Evolutionary conservation across 2,113 vertebrate genomes (phyloP).

Genomic region (Ceyx margarethae): DNA sequence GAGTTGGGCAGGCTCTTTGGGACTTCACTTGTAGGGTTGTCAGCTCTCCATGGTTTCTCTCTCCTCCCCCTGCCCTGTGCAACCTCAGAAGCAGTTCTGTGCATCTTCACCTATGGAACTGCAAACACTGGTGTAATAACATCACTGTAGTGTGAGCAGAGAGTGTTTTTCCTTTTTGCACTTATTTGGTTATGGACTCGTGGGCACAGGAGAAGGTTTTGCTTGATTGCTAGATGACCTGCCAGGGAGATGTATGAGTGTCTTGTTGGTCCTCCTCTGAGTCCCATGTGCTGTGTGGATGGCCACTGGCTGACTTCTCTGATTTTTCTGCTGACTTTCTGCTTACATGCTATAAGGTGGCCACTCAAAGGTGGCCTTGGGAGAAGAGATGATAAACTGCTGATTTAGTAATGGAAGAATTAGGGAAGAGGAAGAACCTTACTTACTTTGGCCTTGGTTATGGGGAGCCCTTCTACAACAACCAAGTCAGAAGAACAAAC

Average conservation of each 20-base stretch:
- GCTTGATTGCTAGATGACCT: neutral
- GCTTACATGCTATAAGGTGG: neutral
- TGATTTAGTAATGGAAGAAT: constrained; percentile 4
- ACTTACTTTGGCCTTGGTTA: constrained; percentile 18
- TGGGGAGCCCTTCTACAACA: neutral
- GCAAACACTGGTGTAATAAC: neutral
- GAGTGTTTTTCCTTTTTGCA: neutral
- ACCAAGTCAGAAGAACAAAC: neutral
- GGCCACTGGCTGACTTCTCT: neutral
- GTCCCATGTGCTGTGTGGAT: fast-evolving
- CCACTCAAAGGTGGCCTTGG: neutral
- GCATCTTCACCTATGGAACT: neutral
- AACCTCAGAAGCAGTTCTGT: neutral
- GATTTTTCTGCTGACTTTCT: neutral
- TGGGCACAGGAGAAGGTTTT: neutral
- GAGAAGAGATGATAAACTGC: neutral
- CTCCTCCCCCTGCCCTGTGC: neutral
- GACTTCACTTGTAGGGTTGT: neutral
- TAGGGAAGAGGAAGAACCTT: constrained; percentile 8
- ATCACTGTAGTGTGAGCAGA: neutral
- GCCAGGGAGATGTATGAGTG: neutral
- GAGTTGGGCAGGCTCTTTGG: neutral
- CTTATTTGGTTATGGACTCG: neutral
- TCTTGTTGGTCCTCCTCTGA: neutral
- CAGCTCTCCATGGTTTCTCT: neutral